Percentiles rank a stretch among this genome's conserved stretches.
phyloP scores from a whole-genome alignment of 2,797 vertebrate species.

The Typhlichthys subterraneus region DNA sequence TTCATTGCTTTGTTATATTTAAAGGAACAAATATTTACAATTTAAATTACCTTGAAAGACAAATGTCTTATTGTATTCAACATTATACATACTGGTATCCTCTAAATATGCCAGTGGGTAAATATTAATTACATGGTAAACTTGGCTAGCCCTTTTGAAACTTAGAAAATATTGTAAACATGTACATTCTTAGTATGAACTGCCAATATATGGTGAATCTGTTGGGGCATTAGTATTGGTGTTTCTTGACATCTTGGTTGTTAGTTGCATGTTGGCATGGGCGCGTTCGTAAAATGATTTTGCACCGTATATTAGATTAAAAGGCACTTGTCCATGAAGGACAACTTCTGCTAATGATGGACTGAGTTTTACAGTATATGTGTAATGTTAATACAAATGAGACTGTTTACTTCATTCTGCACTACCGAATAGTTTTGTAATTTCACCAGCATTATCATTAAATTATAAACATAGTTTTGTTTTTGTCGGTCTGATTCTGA shows the following conservation, averaged over 20 bases:
- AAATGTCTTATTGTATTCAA: too few relatives aligned
- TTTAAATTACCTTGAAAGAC: neutral
- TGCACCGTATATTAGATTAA: neutral
- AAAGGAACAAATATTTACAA: neutral
- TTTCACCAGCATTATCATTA: conserved; percentile 59
- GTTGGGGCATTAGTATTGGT: neutral
- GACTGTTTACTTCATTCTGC: conserved; percentile 37
- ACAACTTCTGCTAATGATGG: conserved; percentile 31
- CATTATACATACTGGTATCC: too few relatives aligned
- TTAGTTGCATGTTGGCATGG: conserved; percentile 1
- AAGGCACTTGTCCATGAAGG: conserved; percentile 20
- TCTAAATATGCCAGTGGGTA: too few relatives aligned
- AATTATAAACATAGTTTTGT: conserved; percentile 27
- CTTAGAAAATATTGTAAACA: neutral
- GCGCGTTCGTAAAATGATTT: conserved; percentile 13
- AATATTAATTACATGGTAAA: too few relatives aligned
- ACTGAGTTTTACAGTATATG: conserved; percentile 14
- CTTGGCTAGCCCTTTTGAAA: neutral
- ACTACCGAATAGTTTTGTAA: conserved; percentile 43
- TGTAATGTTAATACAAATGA: conserved; percentile 20
- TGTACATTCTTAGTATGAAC: neutral
- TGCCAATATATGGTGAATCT: neutral
- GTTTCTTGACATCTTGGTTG: conserved; percentile 8
- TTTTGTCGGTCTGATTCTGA: neutral
- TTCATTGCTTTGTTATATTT: neutral